Evolutionary conservation across 2,888 invertebrate species (phyloP).

Genomic region (Tupiocoris notatus): DNA sequence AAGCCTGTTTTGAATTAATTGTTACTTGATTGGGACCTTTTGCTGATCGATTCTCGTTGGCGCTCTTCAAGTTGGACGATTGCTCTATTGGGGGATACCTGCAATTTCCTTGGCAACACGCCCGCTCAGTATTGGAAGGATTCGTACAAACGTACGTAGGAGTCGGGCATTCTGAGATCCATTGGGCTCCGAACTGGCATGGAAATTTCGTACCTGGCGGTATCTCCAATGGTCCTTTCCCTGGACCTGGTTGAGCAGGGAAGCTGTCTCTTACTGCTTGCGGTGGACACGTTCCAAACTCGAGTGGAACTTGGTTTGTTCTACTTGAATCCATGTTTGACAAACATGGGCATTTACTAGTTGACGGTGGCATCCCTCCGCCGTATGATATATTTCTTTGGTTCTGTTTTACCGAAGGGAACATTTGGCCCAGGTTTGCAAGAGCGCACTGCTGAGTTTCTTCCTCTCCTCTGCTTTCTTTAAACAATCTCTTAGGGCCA

Average conservation of each 20-base stretch:
- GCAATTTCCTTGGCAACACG: neutral
- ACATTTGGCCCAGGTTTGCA: constrained; percentile 9
- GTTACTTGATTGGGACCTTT: neutral
- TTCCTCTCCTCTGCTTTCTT: neutral
- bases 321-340: neutral
- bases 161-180: constrained; percentile 1
- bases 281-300: neutral
- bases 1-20: neutral
- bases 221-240: constrained; percentile 18
- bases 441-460: neutral
- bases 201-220: constrained; percentile 32
- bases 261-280: neutral
- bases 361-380: constrained; percentile 1
- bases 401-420: constrained; percentile 2
- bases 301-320: neutral
- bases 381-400: constrained; percentile 10
- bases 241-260: constrained; percentile 8
- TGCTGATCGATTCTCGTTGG: neutral
- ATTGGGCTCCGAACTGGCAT: constrained; percentile 24
- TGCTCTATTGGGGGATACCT: constrained; percentile 16
- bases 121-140: neutral
- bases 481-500: constrained; percentile 25
- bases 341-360: neutral
- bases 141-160: neutral
- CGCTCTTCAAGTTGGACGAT: neutral